A percentile compares a stretch with the other conserved stretches of the same genome.
Conservation (phyloP, 1,140 invertebrate genomes). For the Drosophila ananassae region DNA sequence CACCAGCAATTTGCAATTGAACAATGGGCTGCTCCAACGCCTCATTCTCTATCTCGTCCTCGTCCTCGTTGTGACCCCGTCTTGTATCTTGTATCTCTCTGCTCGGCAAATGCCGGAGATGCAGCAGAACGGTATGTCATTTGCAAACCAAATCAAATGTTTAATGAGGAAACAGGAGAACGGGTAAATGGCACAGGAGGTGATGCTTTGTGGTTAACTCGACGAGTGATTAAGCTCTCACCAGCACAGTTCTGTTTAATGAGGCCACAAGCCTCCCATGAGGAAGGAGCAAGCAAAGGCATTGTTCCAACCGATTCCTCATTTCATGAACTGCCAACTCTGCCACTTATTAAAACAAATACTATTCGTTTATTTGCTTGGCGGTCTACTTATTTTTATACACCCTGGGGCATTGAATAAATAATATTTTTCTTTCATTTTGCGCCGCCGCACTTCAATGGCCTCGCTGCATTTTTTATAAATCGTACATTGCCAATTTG, state of each 20-base stretch:
- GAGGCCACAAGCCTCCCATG: conserved; percentile 11
- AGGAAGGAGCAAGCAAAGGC: neutral
- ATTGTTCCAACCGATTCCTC: neutral
- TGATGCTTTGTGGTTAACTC: conserved; percentile 18
- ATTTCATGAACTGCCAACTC: neutral
- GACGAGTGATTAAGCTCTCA: conserved; percentile 8
- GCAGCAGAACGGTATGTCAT: conserved; percentile 12
- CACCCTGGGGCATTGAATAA: neutral
- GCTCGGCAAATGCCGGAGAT: neutral
- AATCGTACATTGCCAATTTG: conserved; percentile 16
- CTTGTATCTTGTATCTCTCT: neutral
- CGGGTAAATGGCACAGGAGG: conserved; percentile 13
- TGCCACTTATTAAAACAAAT: too few relatives aligned
- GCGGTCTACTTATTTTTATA: neutral
- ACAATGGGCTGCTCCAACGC: conserved; percentile 20
- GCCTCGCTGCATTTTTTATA: conserved; percentile 31
- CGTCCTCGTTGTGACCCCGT: too few relatives aligned
- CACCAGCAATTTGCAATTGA: conserved; percentile 35
- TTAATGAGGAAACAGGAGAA: conserved; percentile 44
- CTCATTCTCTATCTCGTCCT: neutral
- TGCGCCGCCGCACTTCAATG: neutral
- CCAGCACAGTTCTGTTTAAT: conserved; percentile 19
- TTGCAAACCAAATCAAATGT: conserved; percentile 50
- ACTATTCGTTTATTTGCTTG: conserved; percentile 26
- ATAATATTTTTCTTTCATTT: conserved; percentile 25